Base-by-base conservation (phyloP, 2,797 vertebrate genomes). In the Phrynocephalus vlangalii region DNA sequence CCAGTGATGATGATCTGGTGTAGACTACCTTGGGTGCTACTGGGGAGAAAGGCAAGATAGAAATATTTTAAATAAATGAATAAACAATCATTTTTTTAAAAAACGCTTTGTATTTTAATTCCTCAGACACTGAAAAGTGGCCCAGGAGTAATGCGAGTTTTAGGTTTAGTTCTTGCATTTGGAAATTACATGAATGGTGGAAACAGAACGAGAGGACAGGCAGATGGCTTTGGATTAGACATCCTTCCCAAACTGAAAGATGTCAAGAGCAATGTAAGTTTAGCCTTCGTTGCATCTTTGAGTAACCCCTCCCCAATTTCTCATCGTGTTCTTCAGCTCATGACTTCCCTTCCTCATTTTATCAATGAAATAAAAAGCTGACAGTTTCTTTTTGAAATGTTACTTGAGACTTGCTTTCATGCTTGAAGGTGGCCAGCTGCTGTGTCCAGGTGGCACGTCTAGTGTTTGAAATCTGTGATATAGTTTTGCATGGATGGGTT, bases 131-230 rank as follows among this genome's bases (percentile, higher is more conserved):
- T 99, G 87, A 97, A 98, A 94, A 97, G 95, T 72, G 97, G 97
- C 60, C 88, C 97, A 91, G 96, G 96, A 82, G 98, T 99, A 70
- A 96, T 98, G 96, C 97, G 97, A 90, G 96, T 99, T 87, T 96
- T 99, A 75, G 98, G 98, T 88, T 96, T 99, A 95, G 98, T 99
- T 88, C 97, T 99, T 86, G 98, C 98, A 63, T 98, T 99, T 91
- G 99, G 99, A 82, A 99, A 99, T 97, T 99, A 98, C 94, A 99
- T 99, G 99, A 99, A 99, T 30, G 98, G 98, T 91, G 98, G 99
- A 86, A 99, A 99, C 95, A 97, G 98, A 67, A 98, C 98, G 10
- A 96, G 99, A 91, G 99, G 99, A 82, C 99, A 99, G 92, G 99
- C 99, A 0, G 99, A 99, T 89, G 99, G 99, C n/a, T 99, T 99